Base-by-base conservation (phyloP, 1,140 invertebrate species). In the Melipona quadrifasciata region DNA sequence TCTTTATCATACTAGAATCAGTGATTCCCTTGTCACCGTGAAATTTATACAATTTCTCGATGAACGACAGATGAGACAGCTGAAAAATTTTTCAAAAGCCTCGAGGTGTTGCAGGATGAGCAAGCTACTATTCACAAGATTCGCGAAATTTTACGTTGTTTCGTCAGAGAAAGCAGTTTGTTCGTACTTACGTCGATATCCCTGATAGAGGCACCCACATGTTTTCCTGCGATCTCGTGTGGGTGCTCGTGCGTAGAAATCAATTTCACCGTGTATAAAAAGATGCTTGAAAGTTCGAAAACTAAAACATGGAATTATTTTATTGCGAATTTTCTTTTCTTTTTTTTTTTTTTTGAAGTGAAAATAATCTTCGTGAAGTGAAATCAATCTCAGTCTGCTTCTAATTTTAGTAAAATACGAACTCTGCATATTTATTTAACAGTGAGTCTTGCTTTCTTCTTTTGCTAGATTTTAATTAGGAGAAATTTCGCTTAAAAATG, bases 121-220 rank as follows among this genome's bases (percentile, higher is more conserved):
- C 21, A 82, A 47, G 68, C 34, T 31, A n/a, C 53, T 58, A 61
- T 85, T 86, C 68, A 64, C 71, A 83, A 73, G 39, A 85, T 70
- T 51, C 34, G 79, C 65, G 64, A 80, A 80, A 87, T 86, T 87
- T 14, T 82, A 68, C 34, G 80, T 67, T 68, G 14, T 65, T 47
- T 76, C 72, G 55, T 24, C n/a, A 61, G 51, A 39, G 80, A 76
- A 82, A 82, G 61, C 80, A 82, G 72, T 76, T 76, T 72, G 72
- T 75, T 10, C 16, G 24, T 31, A 34, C 51, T 31, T 70, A 47
- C 58, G 61, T 78, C 8, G 39, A 24, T 17, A 3, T n/a, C 12
- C 21, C 11, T 14, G 71, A 82, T 82, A 74, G 72, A 82, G 61
- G 72, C 80, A 61, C 80, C 80, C 80, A 82, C 80, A 82, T 76